Conservation (phyloP, 2,113 vertebrate genomes). For the Kryptolebias marmoratus region DNA sequence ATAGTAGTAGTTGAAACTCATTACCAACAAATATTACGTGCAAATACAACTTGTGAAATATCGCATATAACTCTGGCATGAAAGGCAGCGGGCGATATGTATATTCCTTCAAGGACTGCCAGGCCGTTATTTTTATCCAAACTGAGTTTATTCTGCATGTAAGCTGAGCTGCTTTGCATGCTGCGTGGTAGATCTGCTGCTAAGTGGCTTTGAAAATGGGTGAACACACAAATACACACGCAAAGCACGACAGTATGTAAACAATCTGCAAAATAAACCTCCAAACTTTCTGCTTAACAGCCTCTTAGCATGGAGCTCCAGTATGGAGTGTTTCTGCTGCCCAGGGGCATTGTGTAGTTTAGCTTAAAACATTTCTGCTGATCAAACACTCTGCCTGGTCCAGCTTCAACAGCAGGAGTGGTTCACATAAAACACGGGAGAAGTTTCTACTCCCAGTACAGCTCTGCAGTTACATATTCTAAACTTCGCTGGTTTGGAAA, state of each 20-base stretch:
- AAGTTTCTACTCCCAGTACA: slow-evolving; percentile 37
- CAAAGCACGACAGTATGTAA: not conserved
- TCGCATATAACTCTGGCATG: no score
- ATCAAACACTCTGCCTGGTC: slow-evolving; percentile 58
- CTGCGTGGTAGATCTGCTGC: not conserved
- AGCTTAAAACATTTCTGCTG: slow-evolving; percentile 61
- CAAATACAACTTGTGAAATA: no score
- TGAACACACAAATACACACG: not conserved
- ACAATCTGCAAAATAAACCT: not conserved
- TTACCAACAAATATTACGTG: no score
- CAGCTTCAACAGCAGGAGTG: slow-evolving; percentile 17
- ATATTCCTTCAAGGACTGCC: no score
- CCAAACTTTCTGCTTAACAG: not conserved
- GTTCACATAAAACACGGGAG: slow-evolving; percentile 25
- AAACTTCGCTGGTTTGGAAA: slow-evolving; percentile 28
- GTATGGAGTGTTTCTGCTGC: slow-evolving; percentile 24
- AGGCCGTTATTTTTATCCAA: not conserved
- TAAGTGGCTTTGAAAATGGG: not conserved
- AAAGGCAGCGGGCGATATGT: no score
- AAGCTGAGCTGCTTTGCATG: not conserved
- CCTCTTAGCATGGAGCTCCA: slow-evolving; percentile 8
- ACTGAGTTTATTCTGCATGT: not conserved
- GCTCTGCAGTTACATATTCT: slow-evolving; percentile 31
- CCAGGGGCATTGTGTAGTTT: slow-evolving; percentile 31
- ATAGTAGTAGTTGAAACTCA: no score